A percentile compares a stretch with the other conserved stretches of the same genome.
Conservation (phyloP, 2,888 invertebrate genomes). For the Drosophila subsilvestris region DNA sequence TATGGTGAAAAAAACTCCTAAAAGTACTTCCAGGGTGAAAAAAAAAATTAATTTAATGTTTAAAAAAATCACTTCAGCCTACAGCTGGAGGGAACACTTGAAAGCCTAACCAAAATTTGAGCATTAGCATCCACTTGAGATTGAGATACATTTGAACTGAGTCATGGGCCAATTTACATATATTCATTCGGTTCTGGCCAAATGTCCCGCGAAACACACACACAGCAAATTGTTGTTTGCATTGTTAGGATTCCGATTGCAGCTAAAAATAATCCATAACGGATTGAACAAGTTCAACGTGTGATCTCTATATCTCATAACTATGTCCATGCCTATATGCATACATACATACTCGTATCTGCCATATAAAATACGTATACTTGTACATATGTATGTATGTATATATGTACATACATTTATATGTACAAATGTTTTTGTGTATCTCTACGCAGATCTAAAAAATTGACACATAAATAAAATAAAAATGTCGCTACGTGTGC, state of each 20-base stretch:
- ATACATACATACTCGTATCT: constrained; percentile 23
- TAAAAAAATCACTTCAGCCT: too few species aligned
- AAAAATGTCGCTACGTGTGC: constrained; percentile 44
- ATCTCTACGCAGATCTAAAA: constrained; percentile 55
- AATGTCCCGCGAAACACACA: constrained; percentile 24
- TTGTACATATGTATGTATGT: not conserved
- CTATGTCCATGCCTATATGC: constrained; percentile 7
- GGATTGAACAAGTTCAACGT: constrained; percentile 11
- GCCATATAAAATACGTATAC: too few species aligned
- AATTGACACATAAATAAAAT: constrained; percentile 62
- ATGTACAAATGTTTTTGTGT: constrained; percentile 2
- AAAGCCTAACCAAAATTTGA: not conserved
- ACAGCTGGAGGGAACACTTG: constrained; percentile 6
- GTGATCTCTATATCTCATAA: constrained; percentile 14
- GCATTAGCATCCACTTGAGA: constrained; percentile 1
- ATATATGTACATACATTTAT: too few species aligned
- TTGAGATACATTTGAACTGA: constrained; percentile 4
- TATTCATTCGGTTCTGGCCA: constrained; percentile 24
- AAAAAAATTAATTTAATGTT: too few species aligned
- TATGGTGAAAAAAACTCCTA: too few species aligned
- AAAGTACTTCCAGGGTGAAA: too few species aligned
- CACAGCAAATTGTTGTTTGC: constrained; percentile 22
- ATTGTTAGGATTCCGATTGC: constrained; percentile 45
- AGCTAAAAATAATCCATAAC: constrained; percentile 60
- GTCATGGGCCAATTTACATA: constrained; percentile 15